A percentile compares a stretch with the other conserved stretches of the same genome.
These are phyloP conservation scores for Diarsia brunnea DNA, from an alignment of 2,888 invertebrate genomes.

Conservation along the genomic window DNA sequence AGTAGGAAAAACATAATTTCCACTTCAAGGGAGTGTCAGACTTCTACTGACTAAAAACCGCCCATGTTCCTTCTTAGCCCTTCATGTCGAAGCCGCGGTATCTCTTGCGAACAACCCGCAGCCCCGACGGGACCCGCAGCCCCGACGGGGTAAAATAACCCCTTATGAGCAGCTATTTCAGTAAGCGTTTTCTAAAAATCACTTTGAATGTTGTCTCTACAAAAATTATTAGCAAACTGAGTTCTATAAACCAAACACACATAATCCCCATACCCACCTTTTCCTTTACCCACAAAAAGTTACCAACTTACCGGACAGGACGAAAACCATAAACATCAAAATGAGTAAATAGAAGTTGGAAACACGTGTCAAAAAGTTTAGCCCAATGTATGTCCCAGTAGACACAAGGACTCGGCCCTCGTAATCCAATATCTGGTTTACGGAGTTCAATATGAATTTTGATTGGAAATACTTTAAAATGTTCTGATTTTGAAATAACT, in stretches of 20 bases:
- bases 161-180: too few relatives aligned
- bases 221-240: background rate
- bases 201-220: background rate
- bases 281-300: background rate
- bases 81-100: too few relatives aligned
- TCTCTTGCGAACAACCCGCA: too few relatives aligned
- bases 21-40: too few relatives aligned
- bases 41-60: too few relatives aligned
- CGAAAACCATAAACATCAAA: conserved; percentile 2
- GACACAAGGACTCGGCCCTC: conserved; percentile 2
- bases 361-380: conserved; percentile 39
- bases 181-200: too few relatives aligned
- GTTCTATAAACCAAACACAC: background rate
- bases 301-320: conserved; percentile 4
- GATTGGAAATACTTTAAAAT: conserved; percentile 11
- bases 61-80: too few relatives aligned
- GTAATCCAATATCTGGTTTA: conserved; percentile 1
- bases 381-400: conserved; percentile 16
- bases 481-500: background rate
- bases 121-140: too few relatives aligned
- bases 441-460: background rate
- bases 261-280: background rate
- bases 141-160: too few relatives aligned
- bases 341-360: conserved; percentile 31
- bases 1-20: too few relatives aligned